These are phyloP conservation scores for Parambassis ranga DNA, from an alignment of 2,797 vertebrate genomes.

Conservation along the genomic window DNA sequence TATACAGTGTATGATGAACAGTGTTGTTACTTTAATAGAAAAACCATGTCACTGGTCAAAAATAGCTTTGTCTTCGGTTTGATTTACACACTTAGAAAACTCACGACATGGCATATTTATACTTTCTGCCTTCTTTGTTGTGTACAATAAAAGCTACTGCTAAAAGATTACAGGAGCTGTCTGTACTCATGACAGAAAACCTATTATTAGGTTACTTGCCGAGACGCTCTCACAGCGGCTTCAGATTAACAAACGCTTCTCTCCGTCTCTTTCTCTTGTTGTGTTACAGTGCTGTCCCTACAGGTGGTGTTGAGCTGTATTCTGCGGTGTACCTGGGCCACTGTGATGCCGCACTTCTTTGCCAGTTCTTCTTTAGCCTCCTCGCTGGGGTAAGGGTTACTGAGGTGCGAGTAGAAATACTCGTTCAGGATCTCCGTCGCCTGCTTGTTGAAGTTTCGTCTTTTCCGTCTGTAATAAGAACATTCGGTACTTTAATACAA, in stretches of 20 bases:
- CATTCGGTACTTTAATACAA: too few relatives aligned
- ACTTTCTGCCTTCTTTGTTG: constrained; percentile 46
- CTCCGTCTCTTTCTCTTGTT: constrained; percentile 1
- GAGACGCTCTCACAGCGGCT: constrained; percentile 23
- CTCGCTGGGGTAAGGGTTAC: constrained; percentile 99
- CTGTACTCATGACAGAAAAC: constrained; percentile 43
- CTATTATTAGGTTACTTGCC: constrained; percentile 41
- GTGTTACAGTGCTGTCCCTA: constrained; percentile 8
- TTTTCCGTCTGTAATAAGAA: constrained; percentile 86
- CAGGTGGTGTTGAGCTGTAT: constrained; percentile 18
- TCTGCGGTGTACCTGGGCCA: constrained; percentile 89
- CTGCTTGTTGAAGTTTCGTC: constrained; percentile 99
- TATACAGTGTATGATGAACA: constrained; percentile 5
- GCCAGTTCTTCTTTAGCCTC: constrained; percentile 99
- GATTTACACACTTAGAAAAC: constrained; percentile 36
- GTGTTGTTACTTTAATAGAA: constrained; percentile 24
- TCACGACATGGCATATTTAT: constrained; percentile 42
- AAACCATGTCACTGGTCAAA: constrained; percentile 48
- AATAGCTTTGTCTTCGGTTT: constrained; percentile 56
- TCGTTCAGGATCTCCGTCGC: constrained; percentile 99
- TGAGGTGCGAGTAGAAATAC: constrained; percentile 99
- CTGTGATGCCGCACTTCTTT: constrained; percentile 98
- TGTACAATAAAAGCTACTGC: constrained; percentile 43
- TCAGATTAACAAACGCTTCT: neutral
- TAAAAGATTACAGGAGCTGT: constrained; percentile 53